phyloP scores from a whole-genome alignment of 2,888 invertebrate species.

The Tenthredo mesomela region DNA sequence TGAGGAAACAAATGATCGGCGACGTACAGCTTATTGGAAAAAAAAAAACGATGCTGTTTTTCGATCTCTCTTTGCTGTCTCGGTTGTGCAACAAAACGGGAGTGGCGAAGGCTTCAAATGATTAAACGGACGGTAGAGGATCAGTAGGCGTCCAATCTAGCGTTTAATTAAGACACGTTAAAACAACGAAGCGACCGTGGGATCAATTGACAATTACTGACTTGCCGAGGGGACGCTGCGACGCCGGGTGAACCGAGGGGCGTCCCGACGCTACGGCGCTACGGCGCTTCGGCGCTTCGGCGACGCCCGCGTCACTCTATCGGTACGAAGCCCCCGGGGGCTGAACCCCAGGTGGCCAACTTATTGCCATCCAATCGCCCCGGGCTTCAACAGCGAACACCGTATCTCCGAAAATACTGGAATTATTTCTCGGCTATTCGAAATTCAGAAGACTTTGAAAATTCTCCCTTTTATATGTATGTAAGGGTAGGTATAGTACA shows the following conservation, averaged over 20 bases:
- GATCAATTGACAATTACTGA: slow-evolving; percentile 63
- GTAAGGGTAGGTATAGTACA: not conserved
- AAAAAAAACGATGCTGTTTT: not conserved
- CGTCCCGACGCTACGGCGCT: slow-evolving; percentile 48
- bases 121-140: slow-evolving; percentile 59
- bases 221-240: slow-evolving; percentile 54
- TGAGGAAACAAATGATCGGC: not conserved
- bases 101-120: slow-evolving; percentile 56
- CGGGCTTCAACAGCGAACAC: not conserved
- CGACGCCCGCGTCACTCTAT: slow-evolving; percentile 51
- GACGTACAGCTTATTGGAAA: too few species aligned
- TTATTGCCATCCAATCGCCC: slow-evolving; percentile 65
- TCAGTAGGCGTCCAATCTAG: slow-evolving; percentile 61
- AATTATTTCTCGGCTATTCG: slow-evolving; percentile 36
- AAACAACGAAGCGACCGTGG: slow-evolving; percentile 55
- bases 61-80: not conserved
- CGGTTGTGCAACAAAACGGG: slow-evolving; percentile 37
- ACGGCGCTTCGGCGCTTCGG: slow-evolving; percentile 19
- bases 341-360: slow-evolving; percentile 65
- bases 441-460: not conserved
- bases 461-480: not conserved
- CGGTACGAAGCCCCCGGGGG: slow-evolving; percentile 48
- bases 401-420: slow-evolving; percentile 1
- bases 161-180: slow-evolving; percentile 63
- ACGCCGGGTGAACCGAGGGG: slow-evolving; percentile 32